phyloP scores from a whole-genome alignment of 2,113 vertebrate genomes.

The Macheiramphus alcinus region DNA sequence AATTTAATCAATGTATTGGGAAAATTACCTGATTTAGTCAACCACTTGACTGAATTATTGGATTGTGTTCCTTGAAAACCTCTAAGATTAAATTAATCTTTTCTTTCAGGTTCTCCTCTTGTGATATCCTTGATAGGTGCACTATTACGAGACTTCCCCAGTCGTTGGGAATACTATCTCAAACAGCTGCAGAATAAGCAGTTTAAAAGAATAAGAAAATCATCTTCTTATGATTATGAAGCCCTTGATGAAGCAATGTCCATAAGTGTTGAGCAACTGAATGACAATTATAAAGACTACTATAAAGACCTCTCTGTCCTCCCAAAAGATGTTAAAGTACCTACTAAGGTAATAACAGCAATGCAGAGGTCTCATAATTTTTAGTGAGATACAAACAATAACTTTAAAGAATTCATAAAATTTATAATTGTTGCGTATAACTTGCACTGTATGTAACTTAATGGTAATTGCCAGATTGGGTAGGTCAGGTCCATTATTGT shows the following conservation, averaged over 20 bases:
- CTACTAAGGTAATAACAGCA: constrained; percentile 83
- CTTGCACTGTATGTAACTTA: not conserved
- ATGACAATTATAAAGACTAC: constrained; percentile 79
- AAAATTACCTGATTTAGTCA: not conserved
- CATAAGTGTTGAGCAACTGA: constrained; percentile 90
- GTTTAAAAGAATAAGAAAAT: constrained; percentile 94
- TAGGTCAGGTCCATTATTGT: not conserved
- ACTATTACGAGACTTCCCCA: constrained; percentile 89
- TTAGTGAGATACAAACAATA: not conserved
- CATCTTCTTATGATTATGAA: constrained; percentile 95
- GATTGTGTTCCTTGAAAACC: not conserved
- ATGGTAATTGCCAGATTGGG: not conserved
- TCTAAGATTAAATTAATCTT: not conserved
- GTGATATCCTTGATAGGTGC: constrained; percentile 95
- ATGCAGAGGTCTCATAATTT: not conserved
- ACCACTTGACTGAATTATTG: not conserved
- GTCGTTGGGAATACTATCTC: constrained; percentile 94
- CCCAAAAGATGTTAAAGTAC: constrained; percentile 91
- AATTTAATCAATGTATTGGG: not conserved
- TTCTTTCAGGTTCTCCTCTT: constrained; percentile 87
- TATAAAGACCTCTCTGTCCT: constrained; percentile 91
- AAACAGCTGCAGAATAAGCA: constrained; percentile 89
- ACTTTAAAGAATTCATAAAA: not conserved
- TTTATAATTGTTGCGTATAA: not conserved
- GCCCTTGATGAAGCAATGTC: constrained; percentile 98